Evolutionary conservation across 1,140 invertebrate genomes (phyloP).

Genomic region (Coenobita brevimanus): DNA sequence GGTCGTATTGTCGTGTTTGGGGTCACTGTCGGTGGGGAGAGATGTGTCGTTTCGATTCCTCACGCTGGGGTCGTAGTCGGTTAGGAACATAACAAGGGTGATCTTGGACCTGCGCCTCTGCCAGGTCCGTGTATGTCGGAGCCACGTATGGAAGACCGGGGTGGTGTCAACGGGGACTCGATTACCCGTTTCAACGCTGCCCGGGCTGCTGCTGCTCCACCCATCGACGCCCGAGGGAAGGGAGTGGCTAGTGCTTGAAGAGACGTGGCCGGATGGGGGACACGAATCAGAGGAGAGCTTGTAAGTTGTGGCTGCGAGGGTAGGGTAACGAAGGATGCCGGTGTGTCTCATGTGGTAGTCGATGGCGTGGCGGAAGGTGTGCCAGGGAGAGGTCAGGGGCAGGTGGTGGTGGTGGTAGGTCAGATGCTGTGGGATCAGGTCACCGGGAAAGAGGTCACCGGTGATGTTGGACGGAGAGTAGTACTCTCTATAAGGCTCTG

Average conservation of each 20-base stretch:
- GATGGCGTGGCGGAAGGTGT: conserved; percentile 10
- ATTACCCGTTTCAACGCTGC: not conserved
- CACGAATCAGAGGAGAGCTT: not conserved
- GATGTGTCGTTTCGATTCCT: no score
- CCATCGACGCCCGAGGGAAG: no score
- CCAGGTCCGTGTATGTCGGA: not conserved
- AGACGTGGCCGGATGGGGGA: no score
- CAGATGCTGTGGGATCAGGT: not conserved
- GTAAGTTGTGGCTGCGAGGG: conserved; percentile 6
- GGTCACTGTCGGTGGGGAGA: not conserved
- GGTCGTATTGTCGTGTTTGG: not conserved
- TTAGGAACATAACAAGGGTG: not conserved
- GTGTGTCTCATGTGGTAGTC: not conserved
- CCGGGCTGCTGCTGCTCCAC: not conserved
- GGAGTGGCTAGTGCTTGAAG: not conserved
- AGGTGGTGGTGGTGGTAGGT: not conserved
- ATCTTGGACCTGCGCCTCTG: not conserved
- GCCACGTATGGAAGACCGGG: not conserved
- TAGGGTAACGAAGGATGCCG: not conserved
- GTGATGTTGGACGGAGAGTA: conserved; percentile 14
- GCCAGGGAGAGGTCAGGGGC: not conserved
- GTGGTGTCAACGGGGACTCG: not conserved
- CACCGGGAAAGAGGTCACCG: not conserved
- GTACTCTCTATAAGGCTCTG: not conserved
- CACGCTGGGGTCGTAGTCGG: not conserved